Percentiles rank a stretch among this genome's conserved stretches.
These are phyloP conservation scores for Melanotaenia trifasciata DNA, from an alignment of 2,797 vertebrate species.

Conservation along the genomic window DNA sequence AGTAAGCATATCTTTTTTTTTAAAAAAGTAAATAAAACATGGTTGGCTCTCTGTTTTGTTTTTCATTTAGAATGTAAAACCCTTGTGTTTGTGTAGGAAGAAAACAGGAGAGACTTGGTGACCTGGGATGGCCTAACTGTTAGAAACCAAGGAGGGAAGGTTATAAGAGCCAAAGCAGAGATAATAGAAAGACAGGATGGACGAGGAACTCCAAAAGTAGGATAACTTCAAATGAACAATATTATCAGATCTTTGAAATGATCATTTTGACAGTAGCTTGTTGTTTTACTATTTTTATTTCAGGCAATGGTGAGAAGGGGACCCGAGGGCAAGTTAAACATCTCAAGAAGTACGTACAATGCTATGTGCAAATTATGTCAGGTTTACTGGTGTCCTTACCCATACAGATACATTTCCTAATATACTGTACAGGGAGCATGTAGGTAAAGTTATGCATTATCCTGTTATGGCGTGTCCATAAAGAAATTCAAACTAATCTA, in stretches of 20 bases:
- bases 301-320: constrained; percentile 54
- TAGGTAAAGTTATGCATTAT: neutral
- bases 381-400: neutral
- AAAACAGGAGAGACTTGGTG: constrained; percentile 80
- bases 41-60: neutral
- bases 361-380: neutral
- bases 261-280: constrained; percentile 3
- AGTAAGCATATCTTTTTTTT: constrained; percentile 66
- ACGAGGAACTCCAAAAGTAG: constrained; percentile 78
- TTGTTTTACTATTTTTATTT: constrained; percentile 27
- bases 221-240: constrained; percentile 8
- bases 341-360: constrained; percentile 55
- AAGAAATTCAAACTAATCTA: neutral
- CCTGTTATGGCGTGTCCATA: neutral
- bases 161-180: constrained; percentile 81
- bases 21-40: neutral
- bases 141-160: constrained; percentile 74
- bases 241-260: constrained; percentile 3
- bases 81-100: constrained; percentile 67
- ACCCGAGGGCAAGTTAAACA: constrained; percentile 36
- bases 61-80: neutral
- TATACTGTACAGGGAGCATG: neutral
- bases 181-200: constrained; percentile 84
- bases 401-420: neutral
- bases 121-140: constrained; percentile 70